Evolutionary conservation across 1,140 invertebrate species (phyloP), one percentile per base, ranked within the genome.

Genomic region (Bursaphelenchus mucronatus): DNA sequence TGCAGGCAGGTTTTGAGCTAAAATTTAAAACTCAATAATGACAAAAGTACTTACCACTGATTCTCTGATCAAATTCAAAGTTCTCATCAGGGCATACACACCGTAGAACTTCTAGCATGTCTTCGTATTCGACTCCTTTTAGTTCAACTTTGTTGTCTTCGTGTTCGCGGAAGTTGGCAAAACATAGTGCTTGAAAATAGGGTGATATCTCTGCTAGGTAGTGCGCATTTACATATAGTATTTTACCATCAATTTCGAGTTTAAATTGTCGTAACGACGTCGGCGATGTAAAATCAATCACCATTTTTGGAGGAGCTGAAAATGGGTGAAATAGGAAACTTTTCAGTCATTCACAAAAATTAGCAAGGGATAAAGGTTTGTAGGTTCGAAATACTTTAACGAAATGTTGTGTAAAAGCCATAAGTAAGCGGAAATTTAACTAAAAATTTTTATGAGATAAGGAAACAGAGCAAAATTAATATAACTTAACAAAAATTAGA

Each of bases 191-290:
- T 21, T 73, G 17, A 45, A 73, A 73, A 52, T 73, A 73, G 17
- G 71, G 71, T 1, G 71, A 73, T n/a, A 73, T 56, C 47, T 73
- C 71, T 11, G 72, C 73, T 40, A 74, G 46, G 41, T 63, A 76
- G 51, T 73, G 69, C 13, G 66, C 53, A 61, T 74, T 76, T 54
- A 70, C 65, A 47, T 21, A 75, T n/a, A 76, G 46, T 41, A 17
- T 44, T 15, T 50, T 15, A 1, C 71, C 71, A 15, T 67, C 68
- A 40, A 68, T 19, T 11, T 63, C 50, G 6, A 74, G 54, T 50
- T 73, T 69, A 45, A 74, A 75, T 30, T 75, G 50, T n/a, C 72
- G 69, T 11, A 73, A 54, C 8, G 44, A 8, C 43, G 17, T 65
- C 8, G 21, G 46, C n/a, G 17, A n/a, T 15, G 67, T 30, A 47